These are phyloP conservation scores for Xestia ashworthii DNA, from an alignment of 2,888 invertebrate species.

Conservation along the genomic window DNA sequence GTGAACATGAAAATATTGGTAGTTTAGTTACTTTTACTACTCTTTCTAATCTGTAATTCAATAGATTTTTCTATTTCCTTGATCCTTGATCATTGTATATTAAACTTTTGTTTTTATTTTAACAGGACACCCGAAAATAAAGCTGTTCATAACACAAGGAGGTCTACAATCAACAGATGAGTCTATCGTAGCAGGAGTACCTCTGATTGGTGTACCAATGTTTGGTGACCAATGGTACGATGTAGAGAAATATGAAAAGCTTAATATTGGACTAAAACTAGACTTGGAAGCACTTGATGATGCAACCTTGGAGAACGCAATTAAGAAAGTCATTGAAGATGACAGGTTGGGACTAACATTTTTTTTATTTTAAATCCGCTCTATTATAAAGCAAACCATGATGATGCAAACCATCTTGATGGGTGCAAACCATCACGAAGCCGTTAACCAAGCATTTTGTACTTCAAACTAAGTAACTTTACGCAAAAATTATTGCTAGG, in stretches of 20 bases:
- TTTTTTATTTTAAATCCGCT: neutral
- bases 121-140: constrained; percentile 66
- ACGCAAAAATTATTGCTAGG: too few relatives aligned
- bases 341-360: constrained; percentile 19
- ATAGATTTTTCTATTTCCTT: too few relatives aligned
- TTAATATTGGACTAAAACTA: constrained; percentile 39
- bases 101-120: neutral
- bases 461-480: too few relatives aligned
- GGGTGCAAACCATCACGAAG: too few relatives aligned
- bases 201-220: constrained; percentile 78
- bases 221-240: constrained; percentile 77
- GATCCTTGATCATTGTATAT: neutral
- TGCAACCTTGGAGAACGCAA: constrained; percentile 22
- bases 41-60: too few relatives aligned
- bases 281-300: constrained; percentile 23
- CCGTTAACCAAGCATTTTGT: too few relatives aligned
- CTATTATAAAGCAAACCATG: too few relatives aligned
- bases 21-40: too few relatives aligned
- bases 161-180: constrained; percentile 79
- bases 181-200: constrained; percentile 66
- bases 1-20: neutral
- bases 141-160: constrained; percentile 81
- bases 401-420: too few relatives aligned
- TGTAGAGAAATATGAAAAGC: constrained; percentile 58
- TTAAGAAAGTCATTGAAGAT: constrained; percentile 15